Evolutionary conservation across 2,113 vertebrate genomes (phyloP).

Genomic region (Stictonetta naevosa): DNA sequence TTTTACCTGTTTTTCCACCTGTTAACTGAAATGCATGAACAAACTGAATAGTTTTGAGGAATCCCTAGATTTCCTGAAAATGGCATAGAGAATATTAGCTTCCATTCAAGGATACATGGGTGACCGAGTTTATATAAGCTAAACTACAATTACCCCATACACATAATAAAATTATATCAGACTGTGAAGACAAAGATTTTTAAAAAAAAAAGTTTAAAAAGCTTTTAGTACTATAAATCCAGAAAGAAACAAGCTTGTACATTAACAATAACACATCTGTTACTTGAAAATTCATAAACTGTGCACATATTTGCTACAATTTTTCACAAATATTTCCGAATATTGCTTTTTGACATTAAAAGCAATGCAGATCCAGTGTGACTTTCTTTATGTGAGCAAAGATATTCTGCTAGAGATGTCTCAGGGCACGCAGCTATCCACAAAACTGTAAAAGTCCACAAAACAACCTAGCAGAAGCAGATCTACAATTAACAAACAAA

Average conservation of each 20-base stretch:
- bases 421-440: neutral
- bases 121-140: neutral
- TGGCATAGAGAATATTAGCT: neutral
- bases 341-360: neutral
- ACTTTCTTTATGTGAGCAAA: neutral
- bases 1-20: constrained; percentile 7
- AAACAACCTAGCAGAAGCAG: constrained; percentile 17
- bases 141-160: neutral
- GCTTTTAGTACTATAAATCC: neutral
- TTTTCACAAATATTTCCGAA: neutral
- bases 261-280: neutral
- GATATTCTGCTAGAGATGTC: neutral
- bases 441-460: neutral
- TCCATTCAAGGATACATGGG: neutral
- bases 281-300: neutral
- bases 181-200: neutral
- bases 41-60: neutral
- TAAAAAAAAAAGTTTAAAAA: neutral
- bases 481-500: constrained; percentile 49
- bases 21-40: constrained; percentile 25
- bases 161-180: neutral
- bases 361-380: neutral
- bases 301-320: neutral
- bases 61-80: neutral
- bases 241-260: neutral